These are phyloP conservation scores for Hyphantria cunea DNA, from an alignment of 1,140 invertebrate genomes.

Conservation along the genomic window DNA sequence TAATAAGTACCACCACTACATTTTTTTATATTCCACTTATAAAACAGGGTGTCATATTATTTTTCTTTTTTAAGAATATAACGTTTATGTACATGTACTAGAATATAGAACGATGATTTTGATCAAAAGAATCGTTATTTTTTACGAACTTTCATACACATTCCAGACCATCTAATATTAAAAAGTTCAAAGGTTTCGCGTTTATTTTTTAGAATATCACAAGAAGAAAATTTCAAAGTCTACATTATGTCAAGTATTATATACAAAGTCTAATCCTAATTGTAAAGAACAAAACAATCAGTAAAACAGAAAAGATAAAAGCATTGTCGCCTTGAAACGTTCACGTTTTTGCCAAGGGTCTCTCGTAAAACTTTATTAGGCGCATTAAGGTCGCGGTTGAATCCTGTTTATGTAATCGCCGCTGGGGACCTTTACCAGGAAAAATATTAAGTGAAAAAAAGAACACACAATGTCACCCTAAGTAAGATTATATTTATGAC, in stretches of 20 bases:
- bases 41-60: no score
- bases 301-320: constrained; percentile 79
- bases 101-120: no score
- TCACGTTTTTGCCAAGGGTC: constrained; percentile 76
- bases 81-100: no score
- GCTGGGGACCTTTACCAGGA: constrained; percentile 71
- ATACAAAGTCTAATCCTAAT: constrained; percentile 55
- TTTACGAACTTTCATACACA: no score
- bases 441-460: constrained; percentile 80
- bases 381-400: constrained; percentile 80
- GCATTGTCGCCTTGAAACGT: constrained; percentile 76
- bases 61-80: no score
- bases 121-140: no score
- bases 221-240: no score
- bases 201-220: no score
- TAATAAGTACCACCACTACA: no score
- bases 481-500: constrained; percentile 58
- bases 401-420: constrained; percentile 81
- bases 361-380: constrained; percentile 80
- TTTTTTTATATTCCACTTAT: no score
- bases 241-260: constrained; percentile 34
- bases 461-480: constrained; percentile 61
- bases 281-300: constrained; percentile 72
- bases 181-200: no score
- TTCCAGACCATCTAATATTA: no score